Percentiles rank a stretch among this genome's conserved stretches.
Evolutionary conservation across 2,113 vertebrate species (phyloP).

Genomic region (Spea multiplicata): DNA sequence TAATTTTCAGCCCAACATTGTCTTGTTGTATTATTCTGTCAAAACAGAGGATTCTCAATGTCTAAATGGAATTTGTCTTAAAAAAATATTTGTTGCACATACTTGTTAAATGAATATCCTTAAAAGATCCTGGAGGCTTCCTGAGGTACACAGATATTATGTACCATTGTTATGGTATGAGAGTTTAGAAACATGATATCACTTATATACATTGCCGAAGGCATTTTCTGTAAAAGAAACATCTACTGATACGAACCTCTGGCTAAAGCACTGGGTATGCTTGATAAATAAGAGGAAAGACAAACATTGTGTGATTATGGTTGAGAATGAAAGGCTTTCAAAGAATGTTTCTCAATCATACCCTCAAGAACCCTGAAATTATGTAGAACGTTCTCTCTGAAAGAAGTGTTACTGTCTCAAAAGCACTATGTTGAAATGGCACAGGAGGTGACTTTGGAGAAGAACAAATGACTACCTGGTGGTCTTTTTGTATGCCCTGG

Average conservation of each 20-base stretch:
- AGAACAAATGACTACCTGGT: no score
- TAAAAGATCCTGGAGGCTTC: not conserved
- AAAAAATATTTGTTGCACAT: not conserved
- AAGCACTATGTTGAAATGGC: no score
- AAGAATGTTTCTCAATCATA: no score
- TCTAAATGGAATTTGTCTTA: not conserved
- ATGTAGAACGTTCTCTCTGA: no score
- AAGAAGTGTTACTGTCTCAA: no score
- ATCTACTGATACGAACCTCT: not conserved
- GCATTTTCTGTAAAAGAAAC: not conserved
- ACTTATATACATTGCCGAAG: constrained; percentile 17
- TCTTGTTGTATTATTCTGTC: not conserved
- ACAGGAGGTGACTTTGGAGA: no score
- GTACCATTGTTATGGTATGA: not conserved
- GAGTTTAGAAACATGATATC: constrained; percentile 6
- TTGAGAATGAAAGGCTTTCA: no score
- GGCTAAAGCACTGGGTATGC: not conserved
- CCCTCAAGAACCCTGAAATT: no score
- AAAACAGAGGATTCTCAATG: not conserved
- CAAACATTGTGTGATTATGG: no score
- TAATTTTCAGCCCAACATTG: constrained; percentile 15
- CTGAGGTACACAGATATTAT: not conserved
- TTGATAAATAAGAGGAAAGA: not conserved
- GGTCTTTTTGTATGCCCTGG: no score
- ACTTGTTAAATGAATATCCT: not conserved